Base-by-base conservation (phyloP, 2,888 invertebrate species). In the Erebia palarica region DNA sequence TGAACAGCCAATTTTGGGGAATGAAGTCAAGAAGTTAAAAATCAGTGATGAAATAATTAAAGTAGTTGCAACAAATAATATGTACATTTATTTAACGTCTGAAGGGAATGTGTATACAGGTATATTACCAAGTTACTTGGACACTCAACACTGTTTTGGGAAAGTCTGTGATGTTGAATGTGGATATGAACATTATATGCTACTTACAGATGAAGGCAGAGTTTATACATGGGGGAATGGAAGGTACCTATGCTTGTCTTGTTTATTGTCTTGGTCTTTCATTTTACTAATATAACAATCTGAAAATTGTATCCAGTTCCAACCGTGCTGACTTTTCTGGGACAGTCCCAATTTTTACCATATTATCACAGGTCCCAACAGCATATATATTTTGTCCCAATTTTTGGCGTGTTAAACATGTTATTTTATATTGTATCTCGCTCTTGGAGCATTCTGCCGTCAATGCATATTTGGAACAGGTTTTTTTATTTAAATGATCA, bases 171-270 rank as follows among this genome's bases (percentile, higher is more conserved):
- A 96, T 80, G 84, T 97, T 49, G 93, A 94, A 67, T 96, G 97
- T 87, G 98, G 98, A 0, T 95, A 96, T 84, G 98, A 98, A 83
- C 98, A 98, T 86, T 95, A 94, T 53, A 81, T 98, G 13, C 79
- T 97, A 65, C 90, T 98, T 9, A 96, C 96, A 65, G 90, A 93
- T 65, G 88, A 90, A 79, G 97, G 98, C 1, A 94, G 94, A 79
- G 94, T 98, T n/a, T 97, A 96, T 80, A 95, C 96, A 4, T 97
- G 96, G 95, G 98, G 98, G 58, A 95, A 95, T 84, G 97, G 98
- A 80, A 96, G 97, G 98, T 98, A 79, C 70, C 74, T 27, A 27
- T 27, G 27, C 27, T 27, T 27, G 0, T 27, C 27, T 27, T 21
- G 1, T 21, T 21, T 21, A 21, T 4, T 27, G 27, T 27, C 27